Evolutionary conservation across 2,888 invertebrate genomes (phyloP).

Genomic region (Conistra vaccinii): DNA sequence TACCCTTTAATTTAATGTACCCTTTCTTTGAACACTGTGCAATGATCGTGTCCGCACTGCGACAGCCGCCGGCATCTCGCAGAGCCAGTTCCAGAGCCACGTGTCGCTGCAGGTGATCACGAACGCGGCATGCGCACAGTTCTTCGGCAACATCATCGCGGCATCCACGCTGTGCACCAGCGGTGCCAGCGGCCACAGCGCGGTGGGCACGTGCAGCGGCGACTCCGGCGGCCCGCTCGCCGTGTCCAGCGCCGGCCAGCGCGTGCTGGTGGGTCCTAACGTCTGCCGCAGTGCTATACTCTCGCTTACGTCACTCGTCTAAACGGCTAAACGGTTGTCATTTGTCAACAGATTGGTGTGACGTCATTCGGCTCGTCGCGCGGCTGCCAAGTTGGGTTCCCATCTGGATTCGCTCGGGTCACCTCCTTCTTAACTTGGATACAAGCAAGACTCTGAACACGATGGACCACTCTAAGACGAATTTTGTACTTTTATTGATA

Average conservation of each 20-base stretch:
- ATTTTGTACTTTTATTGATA: constrained; percentile 9
- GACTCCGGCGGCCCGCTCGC: constrained; percentile 72
- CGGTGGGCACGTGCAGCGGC: constrained; percentile 76
- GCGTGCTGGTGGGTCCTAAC: constrained; percentile 55
- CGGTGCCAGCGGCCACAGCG: constrained; percentile 44
- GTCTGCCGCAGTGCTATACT: background rate
- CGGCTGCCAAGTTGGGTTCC: constrained; percentile 63
- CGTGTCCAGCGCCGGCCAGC: constrained; percentile 41
- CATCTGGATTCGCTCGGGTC: constrained; percentile 66
- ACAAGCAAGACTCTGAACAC: constrained; percentile 48
- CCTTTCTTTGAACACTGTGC: background rate
- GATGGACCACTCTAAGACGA: background rate
- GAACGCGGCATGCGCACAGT: constrained; percentile 68
- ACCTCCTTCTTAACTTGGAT: constrained; percentile 65
- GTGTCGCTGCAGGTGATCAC: constrained; percentile 77
- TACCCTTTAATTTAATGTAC: too few relatives aligned
- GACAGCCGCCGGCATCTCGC: constrained; percentile 58
- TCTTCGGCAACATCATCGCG: constrained; percentile 65
- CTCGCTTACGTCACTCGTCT: background rate
- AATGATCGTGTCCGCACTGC: background rate
- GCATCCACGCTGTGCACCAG: constrained; percentile 72
- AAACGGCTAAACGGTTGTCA: background rate
- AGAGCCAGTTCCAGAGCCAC: constrained; percentile 74
- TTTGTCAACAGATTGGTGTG: constrained; percentile 62
- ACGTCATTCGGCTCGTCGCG: constrained; percentile 60